Evolutionary conservation across 2,797 vertebrate species (phyloP).

Genomic region (Cryptoblepharus egeriae): DNA sequence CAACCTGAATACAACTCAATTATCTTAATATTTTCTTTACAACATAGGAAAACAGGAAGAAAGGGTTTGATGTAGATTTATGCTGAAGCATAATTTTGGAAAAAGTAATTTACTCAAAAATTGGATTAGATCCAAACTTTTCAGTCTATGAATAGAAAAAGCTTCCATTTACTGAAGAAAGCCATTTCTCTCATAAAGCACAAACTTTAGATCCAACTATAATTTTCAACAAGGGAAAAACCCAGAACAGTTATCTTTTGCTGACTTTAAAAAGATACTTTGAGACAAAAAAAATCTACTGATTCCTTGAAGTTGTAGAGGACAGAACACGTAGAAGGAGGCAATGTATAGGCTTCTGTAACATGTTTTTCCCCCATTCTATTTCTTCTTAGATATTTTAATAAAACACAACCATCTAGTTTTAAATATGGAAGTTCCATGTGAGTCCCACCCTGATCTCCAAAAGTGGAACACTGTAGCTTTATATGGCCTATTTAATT

Average conservation of each 20-base stretch:
- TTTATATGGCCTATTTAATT: not conserved
- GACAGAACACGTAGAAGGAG: not conserved
- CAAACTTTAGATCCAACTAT: too few species aligned
- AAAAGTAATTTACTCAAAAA: not conserved
- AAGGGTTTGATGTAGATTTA: not conserved
- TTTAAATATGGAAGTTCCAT: too few species aligned
- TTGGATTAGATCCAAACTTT: not conserved
- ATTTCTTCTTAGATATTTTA: not conserved
- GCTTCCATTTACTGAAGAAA: too few species aligned
- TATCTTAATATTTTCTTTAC: not conserved
- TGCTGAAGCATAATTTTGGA: not conserved
- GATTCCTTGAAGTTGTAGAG: not conserved
- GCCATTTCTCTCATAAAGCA: too few species aligned
- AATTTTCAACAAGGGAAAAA: not conserved
- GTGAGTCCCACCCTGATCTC: too few species aligned
- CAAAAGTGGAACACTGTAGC: not conserved
- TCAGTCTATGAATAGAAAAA: too few species aligned
- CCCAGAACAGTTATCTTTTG: not conserved
- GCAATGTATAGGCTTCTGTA: not conserved
- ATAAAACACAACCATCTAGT: not conserved
- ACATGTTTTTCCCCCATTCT: slow-evolving; percentile 13
- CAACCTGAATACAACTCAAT: too few species aligned
- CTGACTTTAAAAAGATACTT: not conserved
- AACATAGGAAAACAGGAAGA: not conserved
- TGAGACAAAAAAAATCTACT: not conserved